A percentile compares a stretch with the other conserved stretches of the same genome.
phyloP scores from a whole-genome alignment of 1,140 invertebrate species.

The Gonioctena quinquepunctata region DNA sequence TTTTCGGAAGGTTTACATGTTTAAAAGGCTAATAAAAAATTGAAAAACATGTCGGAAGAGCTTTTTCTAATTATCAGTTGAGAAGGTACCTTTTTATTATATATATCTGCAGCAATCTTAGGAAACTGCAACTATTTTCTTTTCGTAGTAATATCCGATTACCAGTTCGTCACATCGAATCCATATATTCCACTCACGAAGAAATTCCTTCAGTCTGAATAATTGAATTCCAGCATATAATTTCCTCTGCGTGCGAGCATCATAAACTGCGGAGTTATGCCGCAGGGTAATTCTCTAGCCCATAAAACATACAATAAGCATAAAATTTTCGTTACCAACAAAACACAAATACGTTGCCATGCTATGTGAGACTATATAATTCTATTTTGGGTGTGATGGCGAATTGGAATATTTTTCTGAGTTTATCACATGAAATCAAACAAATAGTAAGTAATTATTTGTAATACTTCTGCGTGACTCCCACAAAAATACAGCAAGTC shows the following conservation, averaged over 20 bases:
- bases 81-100: too few species aligned
- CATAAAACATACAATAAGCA: neutral
- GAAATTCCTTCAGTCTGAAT: neutral
- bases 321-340: neutral
- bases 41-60: too few species aligned
- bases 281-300: neutral
- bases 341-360: neutral
- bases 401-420: neutral
- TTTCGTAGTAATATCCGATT: too few species aligned
- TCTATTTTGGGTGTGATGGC: neutral
- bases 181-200: neutral
- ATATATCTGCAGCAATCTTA: too few species aligned
- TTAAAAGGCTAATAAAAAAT: too few species aligned
- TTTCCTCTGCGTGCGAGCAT: neutral
- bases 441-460: constrained; percentile 40
- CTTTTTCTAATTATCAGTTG: too few species aligned
- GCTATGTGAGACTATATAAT: neutral
- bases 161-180: neutral
- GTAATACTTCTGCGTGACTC: constrained; percentile 37
- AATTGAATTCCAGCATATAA: neutral
- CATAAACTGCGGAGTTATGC: neutral
- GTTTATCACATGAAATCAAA: constrained; percentile 37
- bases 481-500: constrained; percentile 30
- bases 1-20: too few species aligned
- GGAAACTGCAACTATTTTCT: too few species aligned